These are phyloP conservation scores for Blomia tropicalis DNA, from an alignment of 2,888 invertebrate species.

Conservation along the genomic window DNA sequence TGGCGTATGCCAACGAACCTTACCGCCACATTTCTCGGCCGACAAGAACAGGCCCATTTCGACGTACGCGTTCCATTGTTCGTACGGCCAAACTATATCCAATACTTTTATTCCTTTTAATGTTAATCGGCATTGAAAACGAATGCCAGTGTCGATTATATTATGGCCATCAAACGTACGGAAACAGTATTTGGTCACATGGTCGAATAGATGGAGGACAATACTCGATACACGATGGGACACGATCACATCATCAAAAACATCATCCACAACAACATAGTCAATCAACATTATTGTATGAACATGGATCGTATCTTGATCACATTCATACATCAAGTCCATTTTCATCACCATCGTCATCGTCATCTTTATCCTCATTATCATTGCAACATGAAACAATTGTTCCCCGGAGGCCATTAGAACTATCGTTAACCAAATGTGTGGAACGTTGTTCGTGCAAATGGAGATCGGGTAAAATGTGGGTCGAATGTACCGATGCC, in stretches of 20 bases:
- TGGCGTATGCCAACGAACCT: neutral
- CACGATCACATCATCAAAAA: neutral
- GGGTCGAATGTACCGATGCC: slow-evolving; percentile 29
- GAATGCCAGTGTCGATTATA: neutral
- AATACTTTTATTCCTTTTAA: neutral
- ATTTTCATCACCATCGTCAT: neutral
- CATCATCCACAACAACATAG: neutral
- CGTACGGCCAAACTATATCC: neutral
- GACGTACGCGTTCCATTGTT: neutral
- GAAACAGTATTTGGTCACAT: no score
- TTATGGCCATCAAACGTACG: neutral
- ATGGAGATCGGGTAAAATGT: slow-evolving; percentile 30
- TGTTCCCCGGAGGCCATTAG: neutral
- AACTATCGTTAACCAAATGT: slow-evolving; percentile 25
- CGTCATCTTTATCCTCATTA: no score
- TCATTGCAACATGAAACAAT: no score
- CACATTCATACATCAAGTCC: neutral
- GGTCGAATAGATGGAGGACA: no score
- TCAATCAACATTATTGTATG: neutral
- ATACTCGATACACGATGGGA: no score
- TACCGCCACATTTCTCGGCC: neutral
- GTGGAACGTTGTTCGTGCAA: slow-evolving; percentile 29
- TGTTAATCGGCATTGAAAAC: neutral
- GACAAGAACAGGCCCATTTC: neutral
- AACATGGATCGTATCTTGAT: slow-evolving; percentile 1